Percentiles rank a stretch among this genome's conserved stretches.
Evolutionary conservation across 2,797 vertebrate genomes (phyloP).

Genomic region (Luscinia megarhynchos): DNA sequence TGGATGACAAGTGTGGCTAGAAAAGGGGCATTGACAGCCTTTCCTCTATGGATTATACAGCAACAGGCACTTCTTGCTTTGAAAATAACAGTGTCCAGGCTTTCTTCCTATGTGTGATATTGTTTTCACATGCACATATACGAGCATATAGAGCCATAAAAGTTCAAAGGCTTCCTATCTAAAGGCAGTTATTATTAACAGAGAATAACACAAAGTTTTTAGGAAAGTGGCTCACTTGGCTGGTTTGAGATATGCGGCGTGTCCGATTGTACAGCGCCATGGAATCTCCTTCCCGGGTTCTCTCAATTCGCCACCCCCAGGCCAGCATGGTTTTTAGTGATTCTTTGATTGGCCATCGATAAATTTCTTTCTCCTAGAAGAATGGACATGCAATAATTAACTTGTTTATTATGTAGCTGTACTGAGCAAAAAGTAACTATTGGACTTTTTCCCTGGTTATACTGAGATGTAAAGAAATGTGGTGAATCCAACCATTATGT

Average conservation of each 20-base stretch:
- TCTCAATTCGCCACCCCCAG: slow-evolving; percentile 92
- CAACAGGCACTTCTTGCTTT: neutral
- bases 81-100: neutral
- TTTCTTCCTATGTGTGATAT: neutral
- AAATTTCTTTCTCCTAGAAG: slow-evolving; percentile 91
- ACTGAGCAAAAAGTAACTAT: neutral
- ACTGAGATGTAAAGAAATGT: neutral
- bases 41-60: neutral
- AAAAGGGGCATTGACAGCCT: neutral
- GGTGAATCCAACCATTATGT: neutral
- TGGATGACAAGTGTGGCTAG: neutral
- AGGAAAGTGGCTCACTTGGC: slow-evolving; percentile 81
- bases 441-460: neutral
- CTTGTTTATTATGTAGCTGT: neutral
- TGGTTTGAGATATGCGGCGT: slow-evolving; percentile 90
- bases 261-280: slow-evolving; percentile 87
- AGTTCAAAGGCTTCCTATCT: neutral
- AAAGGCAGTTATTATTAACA: neutral
- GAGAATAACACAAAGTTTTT: neutral
- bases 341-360: slow-evolving; percentile 91
- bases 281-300: slow-evolving; percentile 89
- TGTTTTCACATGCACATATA: too few species aligned
- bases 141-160: neutral
- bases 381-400: neutral
- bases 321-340: slow-evolving; percentile 93